Evolutionary conservation across 2,888 invertebrate genomes (phyloP).

Genomic region (Polia nebulosa): DNA sequence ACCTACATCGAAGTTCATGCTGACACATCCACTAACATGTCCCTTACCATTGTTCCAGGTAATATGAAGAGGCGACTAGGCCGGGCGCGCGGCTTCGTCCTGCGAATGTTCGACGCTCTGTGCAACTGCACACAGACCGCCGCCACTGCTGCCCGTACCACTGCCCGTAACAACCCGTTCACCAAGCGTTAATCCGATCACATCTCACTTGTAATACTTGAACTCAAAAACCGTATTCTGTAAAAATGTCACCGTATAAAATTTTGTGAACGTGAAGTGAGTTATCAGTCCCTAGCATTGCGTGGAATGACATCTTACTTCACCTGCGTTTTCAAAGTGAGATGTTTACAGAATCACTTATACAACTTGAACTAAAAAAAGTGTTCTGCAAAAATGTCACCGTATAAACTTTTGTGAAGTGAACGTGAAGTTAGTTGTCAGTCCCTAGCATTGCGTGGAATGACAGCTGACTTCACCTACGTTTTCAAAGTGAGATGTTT

Average conservation of each 20-base stretch:
- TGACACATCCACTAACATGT: slow-evolving; percentile 32
- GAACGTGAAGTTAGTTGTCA: background rate
- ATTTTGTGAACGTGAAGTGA: background rate
- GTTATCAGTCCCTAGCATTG: background rate
- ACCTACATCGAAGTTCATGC: background rate
- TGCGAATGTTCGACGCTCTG: slow-evolving; percentile 92
- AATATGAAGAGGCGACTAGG: slow-evolving; percentile 91
- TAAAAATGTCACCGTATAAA: background rate
- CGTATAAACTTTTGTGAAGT: background rate
- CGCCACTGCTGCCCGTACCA: slow-evolving; percentile 89
- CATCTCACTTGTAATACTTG: slow-evolving; percentile 59
- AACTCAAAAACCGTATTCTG: background rate
- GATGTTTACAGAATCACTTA: slow-evolving; percentile 41
- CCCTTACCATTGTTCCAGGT: slow-evolving; percentile 79
- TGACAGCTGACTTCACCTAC: background rate
- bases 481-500: background rate
- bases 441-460: background rate
- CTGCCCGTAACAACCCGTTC: slow-evolving; percentile 85
- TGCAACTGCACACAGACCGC: slow-evolving; percentile 92
- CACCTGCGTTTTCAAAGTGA: background rate
- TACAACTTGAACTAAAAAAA: slow-evolving; percentile 18
- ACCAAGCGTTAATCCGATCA: slow-evolving; percentile 85
- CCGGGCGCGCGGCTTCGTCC: slow-evolving; percentile 91
- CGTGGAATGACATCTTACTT: background rate
- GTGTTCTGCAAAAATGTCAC: background rate